Evolutionary conservation across 2,797 vertebrate species (phyloP), one percentile per base, ranked within the genome.

Genomic region (Triplophysa yarkandensis): DNA sequence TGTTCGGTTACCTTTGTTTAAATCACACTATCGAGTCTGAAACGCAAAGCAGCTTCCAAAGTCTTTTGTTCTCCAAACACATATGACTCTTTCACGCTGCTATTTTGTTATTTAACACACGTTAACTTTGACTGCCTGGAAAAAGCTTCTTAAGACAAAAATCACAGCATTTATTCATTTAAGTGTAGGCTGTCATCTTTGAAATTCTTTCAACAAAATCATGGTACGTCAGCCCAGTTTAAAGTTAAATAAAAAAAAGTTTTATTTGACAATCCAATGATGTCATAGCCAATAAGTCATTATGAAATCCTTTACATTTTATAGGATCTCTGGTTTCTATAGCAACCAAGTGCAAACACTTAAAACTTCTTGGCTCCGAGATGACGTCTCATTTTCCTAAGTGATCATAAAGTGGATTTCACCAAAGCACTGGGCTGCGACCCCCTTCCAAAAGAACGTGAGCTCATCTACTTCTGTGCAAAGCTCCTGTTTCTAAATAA

Each of bases 361-460:
- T 54, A 10, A n/a, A 8, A 43, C 32, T 46, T 57, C 10, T 66
- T 58, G 62, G 71, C 71, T 44, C 52, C 1, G 28, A 14, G 52
- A 58, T 48, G 19, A 74, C 1, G 44, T 17, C 44, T n/a, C 61
- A 44, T 58, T 66, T 58, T 46, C 36, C 28, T 46, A 54, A 57
- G 63, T 19, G 63, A 39, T 39, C 23, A 52, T 67, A 67, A 74
- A 73, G 48, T 64, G 41, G n/a, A 30, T 39, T 77, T 69, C 17
- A 39, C 25, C 8, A 21, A 44, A 46, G 46, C 34, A 13, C 23
- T 54, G 23, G n/a, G 21, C 32, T 23, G 34, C 17, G 25, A 74
- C 71, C 50, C 71, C 63, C 52, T 44, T 65, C 48, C 25, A 32
- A 57, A 57, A 57, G 27, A 19, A 28, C 2, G 63, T 74, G 71